Evolutionary conservation across 1,140 invertebrate genomes (phyloP).

Genomic region (Drosophila serrata): DNA sequence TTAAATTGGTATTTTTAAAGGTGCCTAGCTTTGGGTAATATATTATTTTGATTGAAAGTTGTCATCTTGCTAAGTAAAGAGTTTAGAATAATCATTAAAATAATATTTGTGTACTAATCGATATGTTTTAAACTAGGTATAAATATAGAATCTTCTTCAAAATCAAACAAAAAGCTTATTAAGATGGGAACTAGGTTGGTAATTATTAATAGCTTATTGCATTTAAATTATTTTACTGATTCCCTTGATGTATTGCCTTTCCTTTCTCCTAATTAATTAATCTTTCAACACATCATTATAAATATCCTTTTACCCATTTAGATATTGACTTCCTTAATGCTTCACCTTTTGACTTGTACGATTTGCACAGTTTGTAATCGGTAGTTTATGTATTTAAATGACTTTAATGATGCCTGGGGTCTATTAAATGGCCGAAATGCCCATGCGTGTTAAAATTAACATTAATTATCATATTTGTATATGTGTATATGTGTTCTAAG

Average conservation of each 20-base stretch:
- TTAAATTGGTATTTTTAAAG: not conserved
- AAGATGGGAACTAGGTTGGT: no score
- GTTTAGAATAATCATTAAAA: no score
- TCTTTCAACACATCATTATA: no score
- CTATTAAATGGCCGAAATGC: slow-evolving; percentile 37
- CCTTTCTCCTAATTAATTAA: not conserved
- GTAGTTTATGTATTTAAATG: slow-evolving; percentile 28
- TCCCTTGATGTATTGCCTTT: not conserved
- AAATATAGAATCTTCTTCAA: not conserved
- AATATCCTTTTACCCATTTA: not conserved
- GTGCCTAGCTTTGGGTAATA: not conserved
- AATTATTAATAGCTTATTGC: no score
- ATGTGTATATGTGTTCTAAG: slow-evolving; percentile 5
- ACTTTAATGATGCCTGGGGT: slow-evolving; percentile 42
- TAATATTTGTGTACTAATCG: no score
- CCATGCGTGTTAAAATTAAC: slow-evolving; percentile 38
- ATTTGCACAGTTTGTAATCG: slow-evolving; percentile 24
- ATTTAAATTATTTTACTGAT: no score
- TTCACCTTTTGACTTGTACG: slow-evolving; percentile 21
- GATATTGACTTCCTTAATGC: slow-evolving; percentile 1
- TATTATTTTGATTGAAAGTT: not conserved
- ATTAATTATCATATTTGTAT: slow-evolving; percentile 35
- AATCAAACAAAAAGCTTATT: not conserved
- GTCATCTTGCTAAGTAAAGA: not conserved
- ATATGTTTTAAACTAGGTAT: not conserved